phyloP scores from a whole-genome alignment of 1,140 invertebrate genomes.

The Apis cerana region DNA sequence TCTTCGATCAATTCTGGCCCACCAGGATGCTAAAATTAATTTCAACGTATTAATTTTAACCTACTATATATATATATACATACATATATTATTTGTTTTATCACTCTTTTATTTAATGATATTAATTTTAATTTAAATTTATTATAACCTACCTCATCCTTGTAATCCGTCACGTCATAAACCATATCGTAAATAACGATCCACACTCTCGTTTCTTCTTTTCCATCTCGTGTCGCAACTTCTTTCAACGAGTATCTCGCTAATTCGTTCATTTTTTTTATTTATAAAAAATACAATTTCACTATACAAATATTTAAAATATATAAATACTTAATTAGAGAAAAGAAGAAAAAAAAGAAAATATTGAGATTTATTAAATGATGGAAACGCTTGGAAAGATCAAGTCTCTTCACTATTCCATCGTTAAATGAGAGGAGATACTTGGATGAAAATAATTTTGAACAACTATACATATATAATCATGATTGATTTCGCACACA shows the following conservation, averaged over 20 bases:
- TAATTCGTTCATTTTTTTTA: constrained; percentile 10
- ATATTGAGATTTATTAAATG: not conserved
- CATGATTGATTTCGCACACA: not conserved
- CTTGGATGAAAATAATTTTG: not conserved
- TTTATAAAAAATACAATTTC: not conserved
- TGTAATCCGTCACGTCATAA: constrained; percentile 85
- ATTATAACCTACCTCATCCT: constrained; percentile 78
- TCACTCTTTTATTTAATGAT: too few species aligned
- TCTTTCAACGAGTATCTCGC: constrained; percentile 81
- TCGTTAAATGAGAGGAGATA: not conserved
- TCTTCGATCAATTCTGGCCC: constrained; percentile 84
- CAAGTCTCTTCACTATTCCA: not conserved
- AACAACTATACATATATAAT: not conserved
- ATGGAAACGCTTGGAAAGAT: not conserved
- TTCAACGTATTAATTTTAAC: not conserved
- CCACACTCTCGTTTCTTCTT: constrained; percentile 81
- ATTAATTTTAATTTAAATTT: not conserved
- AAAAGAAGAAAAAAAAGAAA: not conserved
- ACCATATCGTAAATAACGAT: constrained; percentile 84
- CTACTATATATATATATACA: not conserved
- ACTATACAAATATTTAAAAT: too few species aligned
- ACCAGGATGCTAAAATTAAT: constrained; percentile 84
- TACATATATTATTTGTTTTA: not conserved
- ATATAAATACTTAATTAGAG: too few species aligned
- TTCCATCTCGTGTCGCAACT: constrained; percentile 82